These are phyloP conservation scores for Caenorhabditis elegans DNA, from an alignment of 1,140 invertebrate genomes.

Conservation along the genomic window WBcel235 BX284602.5:13575501-13576000, in stretches of 20 bases:
- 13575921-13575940: neutral
- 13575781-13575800: conserved; percentile 5
- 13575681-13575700: neutral
- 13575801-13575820: neutral
- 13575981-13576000: neutral
- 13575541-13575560: too few species aligned
- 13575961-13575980: neutral
- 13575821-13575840: neutral
- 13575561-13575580: too few species aligned
- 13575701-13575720: neutral
- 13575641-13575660: too few species aligned
- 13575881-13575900: too few species aligned
- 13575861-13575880: neutral
- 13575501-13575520: too few species aligned
- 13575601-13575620: too few species aligned
- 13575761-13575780: too few species aligned
- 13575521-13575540: too few species aligned
- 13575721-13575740: neutral
- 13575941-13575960: neutral
- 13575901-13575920: neutral
- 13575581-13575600: too few species aligned
- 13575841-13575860: neutral
- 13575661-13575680: conserved; percentile 18
- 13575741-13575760: neutral
- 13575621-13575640: too few species aligned